These are phyloP conservation scores for Phyllostomus discolor DNA, from an alignment of 2,113 vertebrate genomes.

Conservation along the genomic window DNA sequence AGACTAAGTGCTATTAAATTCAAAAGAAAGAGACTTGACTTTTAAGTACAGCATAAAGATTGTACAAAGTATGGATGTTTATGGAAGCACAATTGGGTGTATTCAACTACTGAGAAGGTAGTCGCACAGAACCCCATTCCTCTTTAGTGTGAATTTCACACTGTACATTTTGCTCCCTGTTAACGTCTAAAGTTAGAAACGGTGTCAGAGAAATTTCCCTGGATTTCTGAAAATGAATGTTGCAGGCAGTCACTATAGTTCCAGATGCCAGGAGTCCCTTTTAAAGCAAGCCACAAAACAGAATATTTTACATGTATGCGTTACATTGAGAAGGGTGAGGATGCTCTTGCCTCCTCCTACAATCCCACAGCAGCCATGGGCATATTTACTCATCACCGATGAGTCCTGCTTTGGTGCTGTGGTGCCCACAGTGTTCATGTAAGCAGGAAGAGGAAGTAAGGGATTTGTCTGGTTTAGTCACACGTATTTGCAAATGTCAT, in stretches of 20 bases:
- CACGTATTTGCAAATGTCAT: background rate
- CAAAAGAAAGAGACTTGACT: background rate
- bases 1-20: background rate
- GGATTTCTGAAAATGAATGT: background rate
- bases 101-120: background rate
- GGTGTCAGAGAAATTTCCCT: background rate
- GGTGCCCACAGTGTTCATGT: background rate
- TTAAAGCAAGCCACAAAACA: background rate
- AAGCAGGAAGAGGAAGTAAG: background rate
- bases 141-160: background rate
- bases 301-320: background rate
- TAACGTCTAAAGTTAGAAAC: background rate
- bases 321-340: background rate
- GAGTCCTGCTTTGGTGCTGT: background rate
- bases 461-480: background rate
- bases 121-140: background rate
- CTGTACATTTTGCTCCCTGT: background rate
- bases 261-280: background rate
- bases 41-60: background rate
- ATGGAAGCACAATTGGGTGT: background rate
- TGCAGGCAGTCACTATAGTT: background rate
- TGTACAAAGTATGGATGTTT: background rate
- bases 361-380: background rate
- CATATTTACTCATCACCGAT: background rate
- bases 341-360: accelerated